Conservation (phyloP, 2,888 invertebrate species). For the Tuberolachnus salignus region DNA sequence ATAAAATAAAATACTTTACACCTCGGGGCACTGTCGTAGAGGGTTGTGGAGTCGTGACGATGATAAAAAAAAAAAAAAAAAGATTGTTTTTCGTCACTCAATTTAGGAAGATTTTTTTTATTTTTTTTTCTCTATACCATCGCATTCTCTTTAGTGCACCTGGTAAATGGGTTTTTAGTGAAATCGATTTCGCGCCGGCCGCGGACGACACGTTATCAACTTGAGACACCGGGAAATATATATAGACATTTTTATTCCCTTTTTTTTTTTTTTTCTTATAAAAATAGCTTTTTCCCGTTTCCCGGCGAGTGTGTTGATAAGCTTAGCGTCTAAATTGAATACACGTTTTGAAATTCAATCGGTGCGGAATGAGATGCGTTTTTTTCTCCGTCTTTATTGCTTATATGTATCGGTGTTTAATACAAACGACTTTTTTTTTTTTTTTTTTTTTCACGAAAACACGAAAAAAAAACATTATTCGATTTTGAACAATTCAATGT, state of each 20-base stretch:
- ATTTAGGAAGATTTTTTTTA: slow-evolving; percentile 44
- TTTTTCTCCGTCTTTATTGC: background rate
- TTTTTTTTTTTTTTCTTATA: slow-evolving; percentile 8
- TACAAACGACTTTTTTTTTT: slow-evolving; percentile 9
- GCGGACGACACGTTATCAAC: slow-evolving; percentile 19
- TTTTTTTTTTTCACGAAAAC: too few species aligned
- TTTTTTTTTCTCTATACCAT: background rate
- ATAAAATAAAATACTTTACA: slow-evolving; percentile 13
- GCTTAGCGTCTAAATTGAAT: slow-evolving; percentile 33
- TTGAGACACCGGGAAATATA: slow-evolving; percentile 12
- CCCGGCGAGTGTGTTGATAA: slow-evolving; percentile 8
- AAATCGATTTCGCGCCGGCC: slow-evolving; percentile 43
- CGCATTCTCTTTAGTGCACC: slow-evolving; percentile 29
- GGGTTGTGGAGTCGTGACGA: too few species aligned
- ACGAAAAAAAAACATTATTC: slow-evolving; percentile 6
- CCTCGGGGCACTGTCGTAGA: background rate
- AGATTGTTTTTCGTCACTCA: slow-evolving; percentile 51
- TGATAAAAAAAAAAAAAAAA: slow-evolving; percentile 14
- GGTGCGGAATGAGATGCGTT: slow-evolving; percentile 2
- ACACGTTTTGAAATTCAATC: slow-evolving; percentile 27
- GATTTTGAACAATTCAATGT: background rate
- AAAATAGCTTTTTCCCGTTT: slow-evolving; percentile 16
- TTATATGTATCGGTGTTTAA: background rate
- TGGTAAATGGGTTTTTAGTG: slow-evolving; percentile 46
- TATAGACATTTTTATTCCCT: slow-evolving; percentile 5